Evolutionary conservation across 2,113 vertebrate genomes (phyloP), one percentile per base, ranked within the genome.

Genomic region (Phrynosoma blainvillii): DNA sequence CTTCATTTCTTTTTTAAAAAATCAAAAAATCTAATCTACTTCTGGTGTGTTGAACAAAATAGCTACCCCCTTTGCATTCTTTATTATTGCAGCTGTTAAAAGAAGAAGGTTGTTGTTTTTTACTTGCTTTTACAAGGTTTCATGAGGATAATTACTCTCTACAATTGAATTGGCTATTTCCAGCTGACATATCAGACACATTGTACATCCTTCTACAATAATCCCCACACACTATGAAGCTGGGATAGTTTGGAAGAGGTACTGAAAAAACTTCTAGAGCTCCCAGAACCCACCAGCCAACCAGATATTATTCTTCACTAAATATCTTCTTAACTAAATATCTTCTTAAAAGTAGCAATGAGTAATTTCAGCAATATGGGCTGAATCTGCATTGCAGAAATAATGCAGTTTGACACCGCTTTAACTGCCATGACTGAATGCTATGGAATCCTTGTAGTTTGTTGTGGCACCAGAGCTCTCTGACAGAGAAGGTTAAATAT

Each of bases 1-100:
- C 13, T 79, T 36, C 73, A 40, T 71, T 81, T 71, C 5, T 6
- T 79, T 86, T 80, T 54, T 56, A 25, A 56, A 68, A 80, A 14
- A 25, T 68, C 9, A 59, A 11, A 9, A 36, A 36, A 68, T 3
- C 68, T 86, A 68, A 40, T 18, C 40, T 52, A 27, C 3, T 62
- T 68, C 20, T 86, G n/a, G 11, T 73, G 23, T 84, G 20, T 20
- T 73, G 47, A 73, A 40, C 16, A 2, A 56, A 91, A 90, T 89
- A 40, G 59, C 84, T 94, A 89, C 90, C 92, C 78, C 92, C 95
- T 93, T 90, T 86, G 20, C 87, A 79, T 91, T 89, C 88, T 92
- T 95, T 87, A 88, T 93, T 95, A 88, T 93, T 95, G 95, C 94
- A 92, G 92, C 94, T 62, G 32, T 40, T 74, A 65, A 27, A 32